Evolutionary conservation across 2,888 invertebrate genomes (phyloP), one percentile per base, ranked within the genome.

Genomic region (Mantis religiosa): DNA sequence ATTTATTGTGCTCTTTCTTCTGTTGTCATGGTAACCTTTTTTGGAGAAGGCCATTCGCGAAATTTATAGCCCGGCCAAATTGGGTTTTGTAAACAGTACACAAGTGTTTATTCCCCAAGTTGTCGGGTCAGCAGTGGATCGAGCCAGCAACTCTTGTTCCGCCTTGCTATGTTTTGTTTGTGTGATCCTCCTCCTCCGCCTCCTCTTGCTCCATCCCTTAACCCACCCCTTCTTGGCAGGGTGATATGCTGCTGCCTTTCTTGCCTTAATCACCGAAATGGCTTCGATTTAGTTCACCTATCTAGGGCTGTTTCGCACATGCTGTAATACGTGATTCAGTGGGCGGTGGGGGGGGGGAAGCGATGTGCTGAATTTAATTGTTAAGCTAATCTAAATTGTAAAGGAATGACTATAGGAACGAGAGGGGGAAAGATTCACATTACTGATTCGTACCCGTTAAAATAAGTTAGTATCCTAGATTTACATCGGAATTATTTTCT

Each of bases 41-140:
- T 84, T 71, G 84, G 89, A 84, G 87, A 89, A 87, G 89, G 84
- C 87, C 87, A 89, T 89, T 87, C 87, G 87, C 84, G 83, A 83
- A 89, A 89, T 89, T 89, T 89, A 89, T 89, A 41, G 88, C 85
- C 27, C 85, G 84, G 88, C 84, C 85, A 88, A 88, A 89, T 88
- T 88, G 88, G 88, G 88, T 88, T 88, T 85, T 89, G 84, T 84
- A 84, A 89, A 89, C 89, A 89, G 88, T 85, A 85, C 87, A 87
- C 89, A 89, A 89, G 88, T 89, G 89, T 89, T 89, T 89, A 89
- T 89, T 89, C 85, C 89, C 84, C 82, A 88, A 85, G 30, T 27
- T 84, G 89, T 82, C 81, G 87, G 87, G 89, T 89, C 89, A 89
- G 89, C 89, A 87, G 54, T 71, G 54, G 54, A 71, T 71, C 54